Conservation (phyloP, 2,797 vertebrate genomes). For the Orientallactaga sibirica region DNA sequence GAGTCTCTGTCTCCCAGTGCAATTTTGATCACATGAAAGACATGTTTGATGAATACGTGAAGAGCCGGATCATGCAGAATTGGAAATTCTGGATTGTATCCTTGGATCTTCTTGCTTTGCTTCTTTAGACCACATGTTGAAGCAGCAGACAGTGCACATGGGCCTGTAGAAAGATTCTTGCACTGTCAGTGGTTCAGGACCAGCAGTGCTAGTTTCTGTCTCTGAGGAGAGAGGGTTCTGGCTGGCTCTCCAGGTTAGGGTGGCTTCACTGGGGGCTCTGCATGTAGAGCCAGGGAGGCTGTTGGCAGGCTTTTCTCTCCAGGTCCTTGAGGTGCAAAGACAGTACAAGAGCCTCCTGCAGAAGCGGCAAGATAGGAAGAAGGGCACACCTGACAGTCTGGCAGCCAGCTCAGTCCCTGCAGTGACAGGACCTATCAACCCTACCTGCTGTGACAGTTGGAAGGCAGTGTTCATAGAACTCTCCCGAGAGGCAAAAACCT, state of each 20-base stretch:
- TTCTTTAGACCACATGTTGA: background rate
- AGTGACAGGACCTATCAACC: background rate
- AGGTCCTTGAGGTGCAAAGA: background rate
- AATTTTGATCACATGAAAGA: slow-evolving; percentile 92
- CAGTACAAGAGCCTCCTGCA: background rate
- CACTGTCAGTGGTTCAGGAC: background rate
- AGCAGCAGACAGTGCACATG: background rate
- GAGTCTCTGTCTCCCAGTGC: slow-evolving; percentile 91
- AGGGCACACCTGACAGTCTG: fast-evolving
- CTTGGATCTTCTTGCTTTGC: slow-evolving; percentile 81
- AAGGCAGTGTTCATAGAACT: background rate
- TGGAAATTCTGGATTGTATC: slow-evolving; percentile 99
- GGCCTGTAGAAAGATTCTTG: background rate
- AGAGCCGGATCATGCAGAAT: slow-evolving; percentile 94
- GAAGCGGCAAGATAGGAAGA: background rate
- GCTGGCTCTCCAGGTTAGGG: background rate
- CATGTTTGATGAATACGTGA: slow-evolving; percentile 96
- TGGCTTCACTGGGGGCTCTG: background rate
- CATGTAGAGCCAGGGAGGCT: background rate
- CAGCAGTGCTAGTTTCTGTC: background rate
- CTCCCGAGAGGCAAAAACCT: background rate
- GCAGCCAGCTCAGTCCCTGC: background rate
- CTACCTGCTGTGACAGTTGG: background rate
- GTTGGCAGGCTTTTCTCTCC: too few species aligned
- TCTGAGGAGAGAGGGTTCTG: background rate